Percentiles rank a stretch among this genome's conserved stretches.
These are phyloP conservation scores for Porites lutea DNA, from an alignment of 64 coral and sea anemone species.

Conservation along the genomic window DNA sequence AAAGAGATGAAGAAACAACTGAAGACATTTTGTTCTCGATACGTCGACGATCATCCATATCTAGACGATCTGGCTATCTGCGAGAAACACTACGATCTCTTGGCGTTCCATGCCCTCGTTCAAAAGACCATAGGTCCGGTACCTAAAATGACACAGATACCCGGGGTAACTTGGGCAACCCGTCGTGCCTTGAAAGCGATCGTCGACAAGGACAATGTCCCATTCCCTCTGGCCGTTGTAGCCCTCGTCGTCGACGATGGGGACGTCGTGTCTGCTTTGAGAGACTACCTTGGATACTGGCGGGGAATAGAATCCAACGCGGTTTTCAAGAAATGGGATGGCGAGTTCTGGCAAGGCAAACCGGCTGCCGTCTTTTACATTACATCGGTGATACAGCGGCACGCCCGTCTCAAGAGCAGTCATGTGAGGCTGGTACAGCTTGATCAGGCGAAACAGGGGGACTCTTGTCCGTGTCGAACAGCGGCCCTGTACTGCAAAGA, in stretches of 20 bases:
- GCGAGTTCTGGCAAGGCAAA: not conserved
- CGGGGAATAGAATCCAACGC: not conserved
- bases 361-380: not conserved
- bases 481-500: not conserved
- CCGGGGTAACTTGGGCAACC: not conserved
- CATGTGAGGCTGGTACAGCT: not conserved
- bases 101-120: not conserved
- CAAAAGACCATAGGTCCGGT: not conserved
- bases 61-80: not conserved
- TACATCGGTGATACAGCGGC: not conserved
- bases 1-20: not conserved
- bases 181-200: not conserved
- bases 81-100: not conserved
- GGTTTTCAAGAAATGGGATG: not conserved
- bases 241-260: not conserved
- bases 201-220: not conserved
- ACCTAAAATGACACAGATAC: not conserved
- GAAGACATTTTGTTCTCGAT: not conserved
- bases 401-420: not conserved
- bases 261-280: not conserved
- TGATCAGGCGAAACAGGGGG: not conserved
- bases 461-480: not conserved
- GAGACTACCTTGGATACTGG: not conserved
- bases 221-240: not conserved
- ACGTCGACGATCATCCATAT: not conserved